A percentile compares a stretch with the other conserved stretches of the same genome.
Conservation (phyloP, 1,140 invertebrate species). For the Lordiphosa mommai region DNA sequence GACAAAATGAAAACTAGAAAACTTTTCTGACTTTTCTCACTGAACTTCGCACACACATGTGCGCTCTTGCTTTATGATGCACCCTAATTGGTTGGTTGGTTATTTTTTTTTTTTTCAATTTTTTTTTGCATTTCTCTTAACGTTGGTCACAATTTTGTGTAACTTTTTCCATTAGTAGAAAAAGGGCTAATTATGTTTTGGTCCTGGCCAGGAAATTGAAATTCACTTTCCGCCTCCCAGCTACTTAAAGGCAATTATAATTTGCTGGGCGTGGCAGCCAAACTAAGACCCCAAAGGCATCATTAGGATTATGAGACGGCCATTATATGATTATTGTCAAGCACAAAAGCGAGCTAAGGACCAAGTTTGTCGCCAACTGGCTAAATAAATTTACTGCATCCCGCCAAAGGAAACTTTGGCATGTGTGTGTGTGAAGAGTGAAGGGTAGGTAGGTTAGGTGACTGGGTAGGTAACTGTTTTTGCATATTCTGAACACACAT, state of each 20-base stretch:
- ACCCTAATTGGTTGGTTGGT: constrained; percentile 28
- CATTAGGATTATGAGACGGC: constrained; percentile 49
- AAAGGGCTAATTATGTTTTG: constrained; percentile 10
- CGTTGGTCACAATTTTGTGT: constrained; percentile 14
- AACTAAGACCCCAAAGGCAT: constrained; percentile 28
- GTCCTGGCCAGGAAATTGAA: constrained; percentile 25
- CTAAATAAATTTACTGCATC: constrained; percentile 18
- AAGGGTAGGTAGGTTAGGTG: background rate
- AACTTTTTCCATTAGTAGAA: constrained; percentile 29
- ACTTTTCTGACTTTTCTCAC: background rate
- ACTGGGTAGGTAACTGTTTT: background rate
- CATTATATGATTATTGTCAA: constrained; percentile 55
- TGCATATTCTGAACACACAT: too few species aligned
- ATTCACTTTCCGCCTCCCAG: constrained; percentile 16
- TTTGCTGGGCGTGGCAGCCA: constrained; percentile 19
- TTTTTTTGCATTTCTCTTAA: constrained; percentile 7
- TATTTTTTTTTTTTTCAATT: background rate
- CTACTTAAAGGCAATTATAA: constrained; percentile 8
- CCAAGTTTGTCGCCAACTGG: constrained; percentile 24
- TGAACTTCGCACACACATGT: background rate
- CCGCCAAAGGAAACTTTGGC: constrained; percentile 15
- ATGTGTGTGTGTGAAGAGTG: background rate
- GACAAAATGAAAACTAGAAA: constrained; percentile 8
- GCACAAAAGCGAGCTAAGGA: constrained; percentile 15
- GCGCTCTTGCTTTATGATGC: background rate